Base-by-base conservation (phyloP, 2,797 vertebrate species). In the Bufotes viridis region DNA sequence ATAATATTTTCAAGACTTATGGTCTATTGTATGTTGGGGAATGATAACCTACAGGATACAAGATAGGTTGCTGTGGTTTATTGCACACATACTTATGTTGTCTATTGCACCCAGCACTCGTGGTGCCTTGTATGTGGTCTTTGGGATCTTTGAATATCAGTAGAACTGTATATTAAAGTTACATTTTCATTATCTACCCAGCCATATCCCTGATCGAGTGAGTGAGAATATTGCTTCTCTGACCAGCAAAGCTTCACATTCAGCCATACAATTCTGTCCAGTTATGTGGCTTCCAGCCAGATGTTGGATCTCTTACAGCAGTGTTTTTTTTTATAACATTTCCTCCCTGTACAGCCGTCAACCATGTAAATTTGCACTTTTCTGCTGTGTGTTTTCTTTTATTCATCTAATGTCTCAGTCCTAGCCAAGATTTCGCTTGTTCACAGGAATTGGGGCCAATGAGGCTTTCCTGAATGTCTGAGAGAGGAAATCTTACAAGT, bases 361-460 rank as follows among this genome's bases (percentile, higher is more conserved):
- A 85, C 65, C 88, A 83, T 87, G 85, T 89, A 87, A 83, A 86
- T 89, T 87, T 89, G 88, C 88, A 87, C 80, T 89, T 87, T 89
- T 87, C 85, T 87, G 80, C 84, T 89, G 88, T 87, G 85, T 89
- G 84, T 89, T 86, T 86, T 86, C 72, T 89, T 89, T 89, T 89
- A 83, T 87, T 89, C 74, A 87, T 83, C 81, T 69, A 83, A 89
- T 87, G 81, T 87, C 88, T 89, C 57, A 61, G 61, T 97, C 95
- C 91, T 93, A 96, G 96, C 96, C 95, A 92, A 95, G 95, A 95
- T 96, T 89, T 86, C 92, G 94, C 94, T 93, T 95, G 96, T 95
- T 96, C 96, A 95, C 97, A 97, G 98, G 97, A 98, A 98, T 96
- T 94, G 91, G 94, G 95, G 96, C 96, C 96, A 96, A 96, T 96